Base-by-base conservation (phyloP, 2,888 invertebrate genomes). In the Eilema griseolum region DNA sequence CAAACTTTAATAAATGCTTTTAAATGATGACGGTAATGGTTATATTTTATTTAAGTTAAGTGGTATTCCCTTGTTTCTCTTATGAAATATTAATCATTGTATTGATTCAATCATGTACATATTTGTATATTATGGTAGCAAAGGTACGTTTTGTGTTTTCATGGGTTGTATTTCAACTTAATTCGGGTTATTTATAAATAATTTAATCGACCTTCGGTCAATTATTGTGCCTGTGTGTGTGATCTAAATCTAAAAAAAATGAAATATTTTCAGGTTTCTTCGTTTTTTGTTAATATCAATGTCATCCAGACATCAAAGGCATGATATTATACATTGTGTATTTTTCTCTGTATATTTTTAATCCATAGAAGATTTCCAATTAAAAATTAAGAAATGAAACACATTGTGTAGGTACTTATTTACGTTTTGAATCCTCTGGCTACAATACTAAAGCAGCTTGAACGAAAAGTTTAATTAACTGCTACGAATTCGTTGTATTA, bases 1-100 rank as follows among this genome's bases (percentile, higher is more conserved):
- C 14, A 67, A 46, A 66, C 71, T 62, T 74, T n/a, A n/a, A 28
- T 70, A 11, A 67, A 66, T 5, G 20, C n/a, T 52, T 46, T n/a
- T 52, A n/a, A 8, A 52, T 52, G 2, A 52, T 52, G 52, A 10
- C 7, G n/a, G 46, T 46, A 8, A n/a, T 52, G n/a, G 8, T 52
- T 1, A 52, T 52, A n/a, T 52, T 52, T 52, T 52, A 52, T 52
- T 46, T 46, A 20, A 20, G 2, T 46, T 46, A 46, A 20, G 46
- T 41, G 41, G 3, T 41, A 11, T 41, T 3, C 14, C 8, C 3
- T 16, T 3, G 3, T 46, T 46, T 46, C 5, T 46, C 5, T 46
- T 0, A 20, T 46, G 16, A 41, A 46, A 46, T 46, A 46, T 46
- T 7, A 46, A 46, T 46, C 46, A 20, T 46, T 20, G 20, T 20